These are phyloP conservation scores for Pelobates fuscus DNA, from an alignment of 2,113 vertebrate genomes.

Conservation along the genomic window DNA sequence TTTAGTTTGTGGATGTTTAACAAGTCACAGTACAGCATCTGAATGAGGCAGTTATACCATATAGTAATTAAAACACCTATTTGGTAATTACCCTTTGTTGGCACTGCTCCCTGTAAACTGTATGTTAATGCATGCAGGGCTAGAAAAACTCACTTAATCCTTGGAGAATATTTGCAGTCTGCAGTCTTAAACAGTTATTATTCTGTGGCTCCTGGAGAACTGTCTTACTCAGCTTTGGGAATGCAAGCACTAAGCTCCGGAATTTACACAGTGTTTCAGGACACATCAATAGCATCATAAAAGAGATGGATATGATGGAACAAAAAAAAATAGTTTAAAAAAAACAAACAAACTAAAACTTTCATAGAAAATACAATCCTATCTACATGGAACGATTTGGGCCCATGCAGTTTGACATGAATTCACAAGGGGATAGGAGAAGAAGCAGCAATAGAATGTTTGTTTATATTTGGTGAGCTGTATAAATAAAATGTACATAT, in stretches of 20 bases:
- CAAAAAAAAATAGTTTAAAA: not conserved
- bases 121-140: not conserved
- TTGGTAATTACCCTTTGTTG: too few relatives aligned
- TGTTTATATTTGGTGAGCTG: too few relatives aligned
- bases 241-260: not conserved
- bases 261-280: not conserved
- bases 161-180: not conserved
- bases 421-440: too few relatives aligned
- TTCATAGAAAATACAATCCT: too few relatives aligned
- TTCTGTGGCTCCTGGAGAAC: conserved; percentile 4
- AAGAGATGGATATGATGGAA: conserved; percentile 1
- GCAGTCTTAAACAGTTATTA: not conserved
- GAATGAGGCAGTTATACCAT: too few relatives aligned
- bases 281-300: not conserved
- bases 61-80: too few relatives aligned
- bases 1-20: too few relatives aligned
- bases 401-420: too few relatives aligned
- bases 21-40: too few relatives aligned
- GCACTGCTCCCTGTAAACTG: not conserved
- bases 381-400: too few relatives aligned
- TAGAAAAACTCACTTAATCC: conserved; percentile 7
- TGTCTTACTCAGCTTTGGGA: not conserved
- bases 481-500: too few relatives aligned
- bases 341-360: not conserved
- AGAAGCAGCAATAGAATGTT: too few relatives aligned